phyloP scores from a whole-genome alignment of 2,113 vertebrate genomes.

The Phylloscopus whistleri region DNA sequence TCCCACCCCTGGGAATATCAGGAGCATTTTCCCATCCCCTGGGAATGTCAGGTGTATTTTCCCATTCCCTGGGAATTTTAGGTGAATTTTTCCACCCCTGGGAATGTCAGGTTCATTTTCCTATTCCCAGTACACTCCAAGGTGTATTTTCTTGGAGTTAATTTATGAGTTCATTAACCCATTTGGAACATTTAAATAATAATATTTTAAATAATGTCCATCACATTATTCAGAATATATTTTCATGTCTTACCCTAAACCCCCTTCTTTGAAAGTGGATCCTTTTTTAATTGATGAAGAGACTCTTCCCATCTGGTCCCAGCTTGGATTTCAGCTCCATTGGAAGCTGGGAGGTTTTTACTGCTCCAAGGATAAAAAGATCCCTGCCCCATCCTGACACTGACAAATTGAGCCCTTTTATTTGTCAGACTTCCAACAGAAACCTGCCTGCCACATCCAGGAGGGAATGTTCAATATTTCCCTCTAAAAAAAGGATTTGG shows the following conservation, averaged over 20 bases:
- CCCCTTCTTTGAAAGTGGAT: neutral
- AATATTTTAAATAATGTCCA: neutral
- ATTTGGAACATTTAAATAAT: neutral
- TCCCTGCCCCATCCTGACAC: neutral
- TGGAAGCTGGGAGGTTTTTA: neutral
- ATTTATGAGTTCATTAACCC: neutral
- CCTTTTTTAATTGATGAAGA: neutral
- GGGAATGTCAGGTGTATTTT: too few relatives aligned
- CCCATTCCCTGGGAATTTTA: too few relatives aligned
- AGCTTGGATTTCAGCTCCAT: neutral
- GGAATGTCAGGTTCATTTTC: too few relatives aligned
- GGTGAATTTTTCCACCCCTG: too few relatives aligned
- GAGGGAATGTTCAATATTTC: constrained; percentile 61
- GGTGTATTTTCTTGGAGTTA: too few relatives aligned
- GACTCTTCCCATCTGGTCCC: neutral
- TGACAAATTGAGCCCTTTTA: neutral
- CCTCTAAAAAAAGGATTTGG: constrained; percentile 60
- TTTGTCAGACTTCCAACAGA: neutral
- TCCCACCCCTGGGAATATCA: too few relatives aligned
- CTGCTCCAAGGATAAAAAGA: neutral
- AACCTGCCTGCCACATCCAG: neutral
- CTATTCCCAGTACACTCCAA: too few relatives aligned
- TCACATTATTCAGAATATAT: neutral
- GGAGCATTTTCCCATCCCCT: too few relatives aligned
- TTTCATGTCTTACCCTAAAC: neutral